Base-by-base conservation (phyloP, 2,797 vertebrate species). In the Macrochelys suwanniensis region DNA sequence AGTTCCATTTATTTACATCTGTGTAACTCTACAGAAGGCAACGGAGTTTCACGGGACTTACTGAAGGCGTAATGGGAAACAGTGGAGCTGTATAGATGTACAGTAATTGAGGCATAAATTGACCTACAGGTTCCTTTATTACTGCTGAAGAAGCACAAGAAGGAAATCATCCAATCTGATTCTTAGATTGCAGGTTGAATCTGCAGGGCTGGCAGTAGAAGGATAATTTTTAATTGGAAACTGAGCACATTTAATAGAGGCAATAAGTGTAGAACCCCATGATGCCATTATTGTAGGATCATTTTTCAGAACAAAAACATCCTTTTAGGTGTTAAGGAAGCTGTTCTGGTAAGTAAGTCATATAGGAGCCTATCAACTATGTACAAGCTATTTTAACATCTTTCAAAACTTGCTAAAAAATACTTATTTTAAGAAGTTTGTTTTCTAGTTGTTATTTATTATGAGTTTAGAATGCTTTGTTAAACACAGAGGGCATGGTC, bases 311-410 rank as follows among this genome's bases (percentile, higher is more conserved):
- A 33, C 7, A 4, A 61, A 61, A 33, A 7, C 31, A 61, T 61
- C 59, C 15, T 61, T 61, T 61, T 61, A 61, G 13, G 33, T 61
- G 59, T 61, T 61, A 61, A 17, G 31, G 59, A 61, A 33, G 31
- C 16, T 83, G 61, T 80, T 78, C 90, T 65, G 94, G 77, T 28
- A 92, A 89, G 21, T 65, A 89, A 88, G 86, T 54, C 53, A 85
- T 49, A 74, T 17, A 79, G 68, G 3, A 91, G 92, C 51, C 74
- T 15, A 0, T 23, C 3, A 33, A 80, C 56, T 61, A 26, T 2
- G 1, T 37, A 80, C 82, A 23, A 90, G 83, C 79, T 91, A 95
- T 37, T 3, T 0, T 0, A 4, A 92, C 50, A 12, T 56, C 45
- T 47, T 83, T 89, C 26, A 59, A 59, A 59, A 31, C 57, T 31